Evolutionary conservation across 2,113 vertebrate species (phyloP).

Genomic region (Danionella cerebrum): DNA sequence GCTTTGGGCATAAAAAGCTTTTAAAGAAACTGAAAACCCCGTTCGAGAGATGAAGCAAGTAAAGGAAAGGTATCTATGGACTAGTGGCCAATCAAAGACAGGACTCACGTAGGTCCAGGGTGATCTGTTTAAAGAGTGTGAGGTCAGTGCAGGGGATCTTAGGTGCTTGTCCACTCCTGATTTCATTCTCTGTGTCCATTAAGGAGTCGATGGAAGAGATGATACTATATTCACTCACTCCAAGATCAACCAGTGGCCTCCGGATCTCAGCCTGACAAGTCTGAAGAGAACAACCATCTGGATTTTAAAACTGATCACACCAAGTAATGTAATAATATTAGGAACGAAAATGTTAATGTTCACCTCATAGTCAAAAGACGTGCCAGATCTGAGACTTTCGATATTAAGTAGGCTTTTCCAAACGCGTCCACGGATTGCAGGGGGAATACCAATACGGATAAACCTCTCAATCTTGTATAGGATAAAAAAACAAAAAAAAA

Average conservation of each 20-base stretch:
- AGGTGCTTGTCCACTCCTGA: slow-evolving; percentile 32
- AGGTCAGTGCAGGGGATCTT: slow-evolving; percentile 47
- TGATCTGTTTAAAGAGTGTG: slow-evolving; percentile 57
- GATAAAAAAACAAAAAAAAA: not conserved
- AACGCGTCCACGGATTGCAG: slow-evolving; percentile 51
- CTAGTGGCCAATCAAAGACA: not conserved
- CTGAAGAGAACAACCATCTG: slow-evolving; percentile 28
- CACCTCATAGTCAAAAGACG: slow-evolving; percentile 63
- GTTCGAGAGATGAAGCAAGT: too few species aligned
- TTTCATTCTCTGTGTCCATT: slow-evolving; percentile 52
- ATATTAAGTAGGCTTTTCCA: slow-evolving; percentile 60
- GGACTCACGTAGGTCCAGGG: slow-evolving; percentile 63
- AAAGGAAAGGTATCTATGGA: not conserved
- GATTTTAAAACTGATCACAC: not conserved
- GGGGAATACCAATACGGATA: slow-evolving; percentile 60
- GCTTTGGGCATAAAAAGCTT: too few species aligned
- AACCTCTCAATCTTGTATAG: slow-evolving; percentile 60
- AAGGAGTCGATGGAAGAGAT: slow-evolving; percentile 55
- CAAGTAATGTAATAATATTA: not conserved
- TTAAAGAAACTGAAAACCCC: too few species aligned
- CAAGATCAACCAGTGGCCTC: slow-evolving; percentile 55
- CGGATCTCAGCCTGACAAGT: slow-evolving; percentile 55
- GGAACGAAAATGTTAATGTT: not conserved
- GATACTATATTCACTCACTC: slow-evolving; percentile 62
- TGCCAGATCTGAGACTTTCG: slow-evolving; percentile 40